phyloP scores from a whole-genome alignment of 2,888 invertebrate species.

The Drosophila meridionalis region DNA sequence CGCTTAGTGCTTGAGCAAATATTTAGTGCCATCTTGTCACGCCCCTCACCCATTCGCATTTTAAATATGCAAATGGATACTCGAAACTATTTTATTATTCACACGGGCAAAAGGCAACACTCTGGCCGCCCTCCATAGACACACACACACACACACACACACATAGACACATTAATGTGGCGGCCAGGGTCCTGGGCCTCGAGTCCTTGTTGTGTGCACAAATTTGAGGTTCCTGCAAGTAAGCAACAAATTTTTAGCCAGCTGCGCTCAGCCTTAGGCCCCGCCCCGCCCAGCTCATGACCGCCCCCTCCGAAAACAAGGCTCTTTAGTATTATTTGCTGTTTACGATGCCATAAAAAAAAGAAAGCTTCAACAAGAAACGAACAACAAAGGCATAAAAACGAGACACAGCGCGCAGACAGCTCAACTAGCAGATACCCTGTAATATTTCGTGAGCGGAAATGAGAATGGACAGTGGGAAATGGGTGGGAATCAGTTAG shows the following conservation, averaged over 20 bases:
- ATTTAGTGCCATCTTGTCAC: constrained; percentile 54
- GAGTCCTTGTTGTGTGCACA: constrained; percentile 27
- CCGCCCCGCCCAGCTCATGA: constrained; percentile 21
- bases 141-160: constrained; percentile 15
- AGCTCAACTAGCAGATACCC: constrained; percentile 19
- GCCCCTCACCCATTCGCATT: constrained; percentile 27
- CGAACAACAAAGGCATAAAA: constrained; percentile 46
- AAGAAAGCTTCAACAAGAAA: constrained; percentile 42
- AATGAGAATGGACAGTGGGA: not conserved
- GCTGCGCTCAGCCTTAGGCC: constrained; percentile 35
- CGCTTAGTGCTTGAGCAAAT: constrained; percentile 48
- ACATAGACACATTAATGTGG: constrained; percentile 3
- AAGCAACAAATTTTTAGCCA: constrained; percentile 58
- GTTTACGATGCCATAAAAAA: constrained; percentile 71
- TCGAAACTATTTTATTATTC: constrained; percentile 75
- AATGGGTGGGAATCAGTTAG: not conserved
- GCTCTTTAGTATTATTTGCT: constrained; percentile 73
- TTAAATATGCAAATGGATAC: constrained; percentile 76
- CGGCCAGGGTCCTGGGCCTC: not conserved
- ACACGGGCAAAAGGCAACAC: constrained; percentile 26
- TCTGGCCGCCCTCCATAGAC: constrained; percentile 9
- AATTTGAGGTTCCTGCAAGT: constrained; percentile 23
- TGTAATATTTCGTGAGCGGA: not conserved
- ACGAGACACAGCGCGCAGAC: not conserved
- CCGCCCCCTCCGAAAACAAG: constrained; percentile 20